These are phyloP conservation scores for Apotomis betuletana DNA, from an alignment of 2,888 invertebrate species.

Conservation along the genomic window DNA sequence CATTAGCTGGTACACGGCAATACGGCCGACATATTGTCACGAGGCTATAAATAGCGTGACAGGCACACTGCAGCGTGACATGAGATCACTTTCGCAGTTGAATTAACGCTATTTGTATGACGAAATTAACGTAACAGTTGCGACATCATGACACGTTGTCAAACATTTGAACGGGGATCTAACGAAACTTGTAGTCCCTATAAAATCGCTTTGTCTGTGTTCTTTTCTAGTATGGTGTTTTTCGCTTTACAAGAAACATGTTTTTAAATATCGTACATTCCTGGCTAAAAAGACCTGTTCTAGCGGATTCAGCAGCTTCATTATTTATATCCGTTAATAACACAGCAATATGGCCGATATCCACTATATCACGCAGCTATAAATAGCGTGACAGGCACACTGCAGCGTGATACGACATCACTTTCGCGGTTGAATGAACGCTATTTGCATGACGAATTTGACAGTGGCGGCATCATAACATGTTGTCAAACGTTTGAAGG, in stretches of 20 bases:
- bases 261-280: neutral
- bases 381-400: slow-evolving; percentile 20
- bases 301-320: neutral
- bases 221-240: too few relatives aligned
- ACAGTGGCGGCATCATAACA: neutral
- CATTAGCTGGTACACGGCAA: slow-evolving; percentile 7
- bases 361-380: neutral
- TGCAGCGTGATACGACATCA: slow-evolving; percentile 6
- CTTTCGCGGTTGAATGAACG: slow-evolving; percentile 18
- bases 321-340: neutral
- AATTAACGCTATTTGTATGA: slow-evolving; percentile 5
- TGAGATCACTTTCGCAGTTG: slow-evolving; percentile 15
- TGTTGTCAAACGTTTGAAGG: too few relatives aligned
- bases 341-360: neutral
- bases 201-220: too few relatives aligned
- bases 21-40: slow-evolving; percentile 1
- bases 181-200: too few relatives aligned
- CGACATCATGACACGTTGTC: neutral
- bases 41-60: slow-evolving; percentile 19
- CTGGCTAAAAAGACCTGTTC: slow-evolving; percentile 3
- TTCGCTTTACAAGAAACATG: neutral
- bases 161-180: too few relatives aligned
- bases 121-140: slow-evolving; percentile 5
- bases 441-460: neutral
- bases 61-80: slow-evolving; percentile 2